Percentiles rank a stretch among this genome's conserved stretches.
Conservation (phyloP, 2,113 vertebrate genomes). For the Platichthys stellatus region DNA sequence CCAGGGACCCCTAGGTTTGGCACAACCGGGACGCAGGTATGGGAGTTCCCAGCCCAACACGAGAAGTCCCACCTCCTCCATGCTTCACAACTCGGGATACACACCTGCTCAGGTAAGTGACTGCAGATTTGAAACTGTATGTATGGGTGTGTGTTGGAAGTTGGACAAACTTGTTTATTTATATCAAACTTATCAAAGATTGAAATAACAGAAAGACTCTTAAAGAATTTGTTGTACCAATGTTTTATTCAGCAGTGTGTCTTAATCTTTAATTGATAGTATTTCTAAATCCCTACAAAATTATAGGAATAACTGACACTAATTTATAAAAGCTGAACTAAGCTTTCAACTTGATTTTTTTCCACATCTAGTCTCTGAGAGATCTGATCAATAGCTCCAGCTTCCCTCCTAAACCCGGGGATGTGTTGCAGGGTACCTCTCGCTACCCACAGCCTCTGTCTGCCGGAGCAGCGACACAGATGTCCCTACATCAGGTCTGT, state of each 20-base stretch:
- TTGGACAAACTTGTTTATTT: background rate
- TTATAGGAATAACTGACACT: too few species aligned
- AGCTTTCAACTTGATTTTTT: conserved; percentile 6
- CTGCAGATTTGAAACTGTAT: background rate
- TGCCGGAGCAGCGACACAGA: conserved; percentile 57
- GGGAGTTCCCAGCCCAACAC: conserved; percentile 61
- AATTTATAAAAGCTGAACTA: background rate
- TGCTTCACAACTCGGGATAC: conserved; percentile 71
- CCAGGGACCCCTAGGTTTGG: conserved; percentile 65
- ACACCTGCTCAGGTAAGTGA: conserved; percentile 69
- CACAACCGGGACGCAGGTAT: conserved; percentile 74
- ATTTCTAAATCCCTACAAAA: too few species aligned
- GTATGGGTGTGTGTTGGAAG: background rate
- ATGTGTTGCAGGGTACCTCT: conserved; percentile 68
- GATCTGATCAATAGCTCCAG: conserved; percentile 73
- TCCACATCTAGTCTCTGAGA: conserved; percentile 68
- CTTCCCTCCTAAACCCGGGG: conserved; percentile 74
- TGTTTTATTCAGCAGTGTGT: too few species aligned
- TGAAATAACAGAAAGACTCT: too few species aligned
- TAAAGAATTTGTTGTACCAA: background rate
- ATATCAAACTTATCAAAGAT: too few species aligned
- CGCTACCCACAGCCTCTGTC: conserved; percentile 73
- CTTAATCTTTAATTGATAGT: too few species aligned
- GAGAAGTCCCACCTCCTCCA: conserved; percentile 75
- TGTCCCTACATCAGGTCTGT: conserved; percentile 76